These are phyloP conservation scores for Ciconia maguari DNA, from an alignment of 2,113 vertebrate genomes.

Conservation along the genomic window DNA sequence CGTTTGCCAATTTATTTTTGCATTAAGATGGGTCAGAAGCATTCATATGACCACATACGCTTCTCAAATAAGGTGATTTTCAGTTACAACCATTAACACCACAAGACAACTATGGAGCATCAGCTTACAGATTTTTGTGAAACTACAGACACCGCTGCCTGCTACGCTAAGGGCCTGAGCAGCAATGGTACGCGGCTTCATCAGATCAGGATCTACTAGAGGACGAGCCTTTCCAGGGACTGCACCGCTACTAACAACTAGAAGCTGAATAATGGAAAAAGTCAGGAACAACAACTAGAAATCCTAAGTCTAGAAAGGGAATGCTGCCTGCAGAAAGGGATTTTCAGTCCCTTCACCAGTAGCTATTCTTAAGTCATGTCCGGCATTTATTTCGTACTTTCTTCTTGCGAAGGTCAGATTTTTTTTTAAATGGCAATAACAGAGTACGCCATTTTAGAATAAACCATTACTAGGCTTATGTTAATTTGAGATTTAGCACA, in stretches of 20 bases:
- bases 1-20: background rate
- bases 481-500: background rate
- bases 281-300: background rate
- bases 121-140: background rate
- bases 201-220: background rate
- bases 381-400: background rate
- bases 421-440: background rate
- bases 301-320: background rate
- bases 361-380: background rate
- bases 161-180: background rate
- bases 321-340: background rate
- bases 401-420: background rate
- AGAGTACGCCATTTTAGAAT: background rate
- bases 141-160: background rate
- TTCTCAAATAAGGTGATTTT: background rate
- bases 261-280: background rate
- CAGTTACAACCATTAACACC: background rate
- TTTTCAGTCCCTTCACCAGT: background rate
- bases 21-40: background rate
- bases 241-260: background rate
- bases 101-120: background rate
- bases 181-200: fast-evolving
- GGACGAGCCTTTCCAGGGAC: background rate
- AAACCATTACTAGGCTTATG: background rate
- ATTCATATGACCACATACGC: fast-evolving